Conservation (phyloP, 2,113 vertebrate species). For the Pangasianodon hypophthalmus region DNA sequence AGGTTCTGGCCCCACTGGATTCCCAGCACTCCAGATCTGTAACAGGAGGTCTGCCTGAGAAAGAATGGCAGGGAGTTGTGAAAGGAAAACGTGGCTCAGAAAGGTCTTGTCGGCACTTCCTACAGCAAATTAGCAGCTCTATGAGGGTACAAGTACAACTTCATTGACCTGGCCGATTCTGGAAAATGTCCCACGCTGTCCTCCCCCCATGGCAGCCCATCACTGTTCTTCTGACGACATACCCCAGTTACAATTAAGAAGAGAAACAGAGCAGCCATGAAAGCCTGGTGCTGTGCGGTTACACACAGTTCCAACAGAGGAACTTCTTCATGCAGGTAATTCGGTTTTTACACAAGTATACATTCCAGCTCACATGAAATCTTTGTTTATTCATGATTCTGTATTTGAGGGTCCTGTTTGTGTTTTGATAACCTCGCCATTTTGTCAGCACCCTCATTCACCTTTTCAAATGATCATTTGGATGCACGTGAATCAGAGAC, state of each 20-base stretch:
- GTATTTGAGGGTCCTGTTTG: not conserved
- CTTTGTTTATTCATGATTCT: slow-evolving; percentile 14
- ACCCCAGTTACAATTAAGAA: slow-evolving; percentile 89
- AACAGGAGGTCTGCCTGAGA: slow-evolving; percentile 74
- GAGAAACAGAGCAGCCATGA: slow-evolving; percentile 69
- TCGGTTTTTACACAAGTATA: not conserved
- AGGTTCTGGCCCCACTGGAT: slow-evolving; percentile 82
- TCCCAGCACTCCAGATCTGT: slow-evolving; percentile 86
- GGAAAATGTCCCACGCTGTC: slow-evolving; percentile 67
- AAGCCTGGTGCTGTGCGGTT: slow-evolving; percentile 6
- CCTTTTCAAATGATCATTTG: slow-evolving; percentile 13
- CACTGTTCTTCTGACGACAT: slow-evolving; percentile 74
- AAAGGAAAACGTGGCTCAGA: slow-evolving; percentile 89
- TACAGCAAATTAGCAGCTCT: slow-evolving; percentile 91
- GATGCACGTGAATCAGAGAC: slow-evolving; percentile 2
- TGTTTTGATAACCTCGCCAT: slow-evolving; percentile 1
- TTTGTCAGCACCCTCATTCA: slow-evolving; percentile 14
- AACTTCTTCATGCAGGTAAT: not conserved
- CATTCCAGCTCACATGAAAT: not conserved
- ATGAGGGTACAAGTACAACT: slow-evolving; percentile 86
- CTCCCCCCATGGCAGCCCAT: slow-evolving; percentile 77
- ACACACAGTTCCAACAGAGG: not conserved
- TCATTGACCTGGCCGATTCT: slow-evolving; percentile 90
- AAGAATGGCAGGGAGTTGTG: slow-evolving; percentile 71
- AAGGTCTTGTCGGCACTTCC: slow-evolving; percentile 94